A percentile compares a stretch with the other conserved stretches of the same genome.
Evolutionary conservation across 2,888 invertebrate species (phyloP).

Genomic region (Chymomyza amoena): DNA sequence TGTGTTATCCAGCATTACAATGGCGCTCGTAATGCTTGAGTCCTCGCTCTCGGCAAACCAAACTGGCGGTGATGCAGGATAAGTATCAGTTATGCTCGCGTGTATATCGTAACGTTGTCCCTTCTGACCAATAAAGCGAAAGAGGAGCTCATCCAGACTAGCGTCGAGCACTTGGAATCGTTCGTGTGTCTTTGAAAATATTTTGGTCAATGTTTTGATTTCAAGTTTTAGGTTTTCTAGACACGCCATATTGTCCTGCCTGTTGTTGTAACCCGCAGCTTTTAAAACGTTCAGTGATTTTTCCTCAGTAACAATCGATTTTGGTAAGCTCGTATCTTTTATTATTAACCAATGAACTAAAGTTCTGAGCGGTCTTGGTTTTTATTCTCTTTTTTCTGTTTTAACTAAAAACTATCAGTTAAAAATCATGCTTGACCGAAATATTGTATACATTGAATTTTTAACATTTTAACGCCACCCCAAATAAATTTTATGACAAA

Average conservation of each 20-base stretch:
- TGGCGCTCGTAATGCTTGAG: constrained; percentile 94
- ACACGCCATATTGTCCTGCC: constrained; percentile 83
- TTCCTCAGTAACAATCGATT: too few relatives aligned
- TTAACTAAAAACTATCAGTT: too few relatives aligned
- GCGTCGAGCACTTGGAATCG: constrained; percentile 98
- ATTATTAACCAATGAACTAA: too few relatives aligned
- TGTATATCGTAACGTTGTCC: constrained; percentile 98
- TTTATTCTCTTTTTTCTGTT: too few relatives aligned
- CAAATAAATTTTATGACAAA: too few relatives aligned
- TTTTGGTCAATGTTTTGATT: constrained; percentile 97
- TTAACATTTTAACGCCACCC: too few relatives aligned
- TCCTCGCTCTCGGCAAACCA: constrained; percentile 99
- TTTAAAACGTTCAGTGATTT: too few relatives aligned
- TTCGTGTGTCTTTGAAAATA: constrained; percentile 97
- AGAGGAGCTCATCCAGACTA: constrained; percentile 99
- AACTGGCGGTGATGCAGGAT: constrained; percentile 97
- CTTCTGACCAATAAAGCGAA: constrained; percentile 97
- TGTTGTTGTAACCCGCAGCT: too few relatives aligned
- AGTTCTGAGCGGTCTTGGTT: too few relatives aligned
- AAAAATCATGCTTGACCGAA: too few relatives aligned
- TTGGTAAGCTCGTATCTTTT: too few relatives aligned
- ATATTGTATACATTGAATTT: too few relatives aligned
- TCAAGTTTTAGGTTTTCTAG: constrained; percentile 98
- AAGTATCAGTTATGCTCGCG: constrained; percentile 99
- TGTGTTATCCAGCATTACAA: constrained; percentile 95